Evolutionary conservation across 2,888 invertebrate genomes (phyloP).

Genomic region (Charanyca ferruginea): DNA sequence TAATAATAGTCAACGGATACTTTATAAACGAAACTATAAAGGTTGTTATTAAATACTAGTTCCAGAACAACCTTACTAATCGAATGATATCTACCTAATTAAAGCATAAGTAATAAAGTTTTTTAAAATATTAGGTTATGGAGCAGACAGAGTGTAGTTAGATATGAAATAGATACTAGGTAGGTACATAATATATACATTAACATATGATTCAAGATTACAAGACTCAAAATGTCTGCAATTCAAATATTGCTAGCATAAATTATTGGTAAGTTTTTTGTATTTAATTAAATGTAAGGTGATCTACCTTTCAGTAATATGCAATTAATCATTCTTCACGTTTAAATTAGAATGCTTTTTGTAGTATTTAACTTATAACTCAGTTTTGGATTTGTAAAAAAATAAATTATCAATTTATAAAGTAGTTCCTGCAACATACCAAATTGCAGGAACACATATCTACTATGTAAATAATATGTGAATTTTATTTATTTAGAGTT

Average conservation of each 20-base stretch:
- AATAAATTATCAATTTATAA: neutral
- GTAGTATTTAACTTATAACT: neutral
- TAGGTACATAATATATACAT: neutral
- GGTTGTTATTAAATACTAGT: constrained; percentile 45
- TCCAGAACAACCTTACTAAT: constrained; percentile 38
- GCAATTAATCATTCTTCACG: neutral
- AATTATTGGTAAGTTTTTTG: constrained; percentile 22
- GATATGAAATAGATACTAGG: neutral
- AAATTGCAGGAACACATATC: too few species aligned
- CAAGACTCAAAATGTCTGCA: neutral
- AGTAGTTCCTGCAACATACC: too few species aligned
- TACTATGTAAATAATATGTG: too few species aligned
- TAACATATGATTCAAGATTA: neutral
- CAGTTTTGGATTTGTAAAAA: neutral
- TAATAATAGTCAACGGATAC: constrained; percentile 48
- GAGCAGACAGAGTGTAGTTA: neutral
- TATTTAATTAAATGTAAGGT: constrained; percentile 18
- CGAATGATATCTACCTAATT: constrained; percentile 18
- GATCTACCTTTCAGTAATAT: constrained; percentile 1
- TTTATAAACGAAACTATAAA: constrained; percentile 37
- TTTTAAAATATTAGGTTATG: constrained; percentile 27
- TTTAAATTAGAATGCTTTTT: constrained; percentile 5
- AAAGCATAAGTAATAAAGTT: constrained; percentile 20
- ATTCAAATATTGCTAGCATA: constrained; percentile 10
- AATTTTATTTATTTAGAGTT: too few species aligned